A percentile compares a stretch with the other conserved stretches of the same genome.
These are phyloP conservation scores for Cinara cedri DNA, from an alignment of 2,888 invertebrate genomes.

Conservation along the genomic window DNA sequence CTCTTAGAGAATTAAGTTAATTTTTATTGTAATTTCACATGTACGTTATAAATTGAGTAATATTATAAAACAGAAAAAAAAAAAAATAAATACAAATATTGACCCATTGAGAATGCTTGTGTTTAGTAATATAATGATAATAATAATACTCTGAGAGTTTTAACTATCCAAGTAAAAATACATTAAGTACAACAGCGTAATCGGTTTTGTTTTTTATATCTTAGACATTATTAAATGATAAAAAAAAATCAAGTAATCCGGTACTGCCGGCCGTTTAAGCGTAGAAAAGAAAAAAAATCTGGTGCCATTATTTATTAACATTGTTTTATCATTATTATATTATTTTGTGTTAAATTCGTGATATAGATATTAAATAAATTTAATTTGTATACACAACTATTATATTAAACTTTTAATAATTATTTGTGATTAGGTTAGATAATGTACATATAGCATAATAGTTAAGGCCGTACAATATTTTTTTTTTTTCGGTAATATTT, in stretches of 20 bases:
- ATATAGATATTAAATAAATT: constrained; percentile 51
- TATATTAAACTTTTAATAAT: constrained; percentile 39
- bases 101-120: not conserved
- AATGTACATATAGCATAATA: constrained; percentile 45
- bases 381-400: constrained; percentile 45
- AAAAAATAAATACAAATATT: no score
- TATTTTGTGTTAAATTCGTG: constrained; percentile 44
- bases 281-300: constrained; percentile 20
- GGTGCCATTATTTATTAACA: constrained; percentile 47
- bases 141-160: no score
- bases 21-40: constrained; percentile 29
- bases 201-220: constrained; percentile 9
- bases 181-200: constrained; percentile 1
- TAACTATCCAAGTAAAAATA: not conserved
- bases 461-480: constrained; percentile 41
- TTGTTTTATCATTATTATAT: constrained; percentile 28
- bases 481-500: constrained; percentile 33
- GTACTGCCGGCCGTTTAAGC: constrained; percentile 17
- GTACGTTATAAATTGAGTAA: not conserved
- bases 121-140: not conserved
- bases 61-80: no score
- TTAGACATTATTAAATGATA: not conserved
- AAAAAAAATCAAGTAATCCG: not conserved
- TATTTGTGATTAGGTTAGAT: constrained; percentile 31
- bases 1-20: constrained; percentile 47